Percentiles rank a stretch among this genome's conserved stretches.
Conservation (phyloP, 2,113 vertebrate genomes). For the Scartelaos histophorus region DNA sequence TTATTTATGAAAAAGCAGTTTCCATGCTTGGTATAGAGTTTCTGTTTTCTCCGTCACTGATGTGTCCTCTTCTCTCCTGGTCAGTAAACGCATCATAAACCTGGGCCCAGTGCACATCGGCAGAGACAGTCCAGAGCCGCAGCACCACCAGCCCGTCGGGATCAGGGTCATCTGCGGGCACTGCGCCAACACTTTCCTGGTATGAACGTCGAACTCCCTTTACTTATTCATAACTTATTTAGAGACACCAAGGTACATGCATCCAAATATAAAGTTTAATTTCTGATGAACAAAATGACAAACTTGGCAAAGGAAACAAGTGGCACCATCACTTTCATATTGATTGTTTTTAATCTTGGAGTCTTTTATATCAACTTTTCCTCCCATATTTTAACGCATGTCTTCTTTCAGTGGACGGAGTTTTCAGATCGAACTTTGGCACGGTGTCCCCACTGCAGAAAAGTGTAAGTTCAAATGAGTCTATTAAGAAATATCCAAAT, state of each 20-base stretch:
- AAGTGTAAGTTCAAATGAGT: conserved; percentile 76
- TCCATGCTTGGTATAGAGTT: too few relatives aligned
- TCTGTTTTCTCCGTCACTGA: background rate
- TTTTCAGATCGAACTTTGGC: conserved; percentile 85
- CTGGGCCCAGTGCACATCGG: conserved; percentile 69
- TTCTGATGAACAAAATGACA: too few relatives aligned
- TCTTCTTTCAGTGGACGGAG: conserved; percentile 82
- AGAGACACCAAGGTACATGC: too few relatives aligned
- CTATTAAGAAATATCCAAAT: too few relatives aligned
- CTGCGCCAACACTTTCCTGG: conserved; percentile 74
- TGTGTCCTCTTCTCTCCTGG: background rate
- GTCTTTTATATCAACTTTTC: too few relatives aligned
- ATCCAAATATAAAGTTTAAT: too few relatives aligned
- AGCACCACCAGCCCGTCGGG: conserved; percentile 61
- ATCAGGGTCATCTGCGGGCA: conserved; percentile 74
- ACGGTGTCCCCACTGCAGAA: conserved; percentile 88
- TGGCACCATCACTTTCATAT: too few relatives aligned
- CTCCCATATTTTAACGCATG: too few relatives aligned
- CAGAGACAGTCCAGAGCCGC: conserved; percentile 59
- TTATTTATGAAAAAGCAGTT: too few relatives aligned
- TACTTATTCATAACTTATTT: too few relatives aligned
- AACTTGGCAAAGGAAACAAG: too few relatives aligned
- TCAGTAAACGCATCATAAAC: conserved; percentile 76
- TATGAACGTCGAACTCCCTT: conserved; percentile 24
- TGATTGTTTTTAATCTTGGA: too few relatives aligned